Base-by-base conservation (phyloP, 2,113 vertebrate genomes). In the Myocastor coypus region DNA sequence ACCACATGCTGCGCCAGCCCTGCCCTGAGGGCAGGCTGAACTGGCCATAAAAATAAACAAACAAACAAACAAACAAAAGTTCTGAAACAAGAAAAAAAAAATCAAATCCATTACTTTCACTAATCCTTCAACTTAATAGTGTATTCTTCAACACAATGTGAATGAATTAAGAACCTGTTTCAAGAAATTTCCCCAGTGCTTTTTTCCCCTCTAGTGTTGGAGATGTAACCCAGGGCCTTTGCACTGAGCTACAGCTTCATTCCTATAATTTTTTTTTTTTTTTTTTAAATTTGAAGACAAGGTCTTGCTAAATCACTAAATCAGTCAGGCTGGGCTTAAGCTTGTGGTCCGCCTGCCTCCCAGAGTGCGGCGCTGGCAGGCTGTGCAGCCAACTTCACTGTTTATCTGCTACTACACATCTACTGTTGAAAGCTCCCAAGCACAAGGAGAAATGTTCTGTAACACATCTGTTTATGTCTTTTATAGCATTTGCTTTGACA, bases 401-500 rank as follows among this genome's bases (percentile, higher is more conserved):
- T 14, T 42, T 92, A 57, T 11, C 37, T 90, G n/a, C 30, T 89
- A 66, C 19, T 75, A 34, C 3, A 16, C 2, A 26, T 20, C 42
- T 8, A 42, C 50, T 91, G 22, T 46, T 95, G 40, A 78, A 93
- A 78, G 7, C 11, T 26, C 89, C 71, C 68, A 3, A 42, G 40
- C 20, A 52, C 69, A 85, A 30, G 83, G 57, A 87, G 78, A 85
- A 24, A 78, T 91, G 87, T 88, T 77, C 73, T 75, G 20, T 20
- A 59, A 52, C 17, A 26, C 28, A 82, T 64, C 83, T 13, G 11
- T 86, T 57, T 85, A 68, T 93, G 87, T 2, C 63, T 84, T 91
- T 83, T 87, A 81, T 4, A 81, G 42, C 34, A 81, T 81, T 94
- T 95, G 40, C 92, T 95, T 22, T 89, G 63, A n/a, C 92, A 85